phyloP scores from a whole-genome alignment of 1,140 invertebrate species.

The Lineus longissimus region DNA sequence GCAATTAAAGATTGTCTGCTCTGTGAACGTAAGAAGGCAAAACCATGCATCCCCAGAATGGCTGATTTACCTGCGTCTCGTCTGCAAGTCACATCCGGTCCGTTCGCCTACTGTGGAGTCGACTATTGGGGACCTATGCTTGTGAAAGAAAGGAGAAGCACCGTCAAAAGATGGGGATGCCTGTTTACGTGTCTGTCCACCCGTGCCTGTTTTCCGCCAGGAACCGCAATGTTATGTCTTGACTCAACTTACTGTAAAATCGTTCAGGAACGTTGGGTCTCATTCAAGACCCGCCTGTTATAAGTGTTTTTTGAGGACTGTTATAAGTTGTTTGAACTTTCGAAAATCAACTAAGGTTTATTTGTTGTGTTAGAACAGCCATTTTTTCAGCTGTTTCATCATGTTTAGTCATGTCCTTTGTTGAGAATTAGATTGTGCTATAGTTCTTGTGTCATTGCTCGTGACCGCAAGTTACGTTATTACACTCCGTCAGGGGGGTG shows the following conservation, averaged over 20 bases:
- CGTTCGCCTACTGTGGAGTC: constrained; percentile 12
- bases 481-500: too few relatives aligned
- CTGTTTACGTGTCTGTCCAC: constrained; percentile 17
- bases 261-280: not conserved
- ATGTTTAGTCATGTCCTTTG: too few relatives aligned
- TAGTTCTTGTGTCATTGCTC: too few relatives aligned
- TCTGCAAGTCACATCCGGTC: not conserved
- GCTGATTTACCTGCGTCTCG: not conserved
- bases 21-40: not conserved
- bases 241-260: constrained; percentile 11
- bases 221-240: not conserved
- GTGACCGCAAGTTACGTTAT: too few relatives aligned
- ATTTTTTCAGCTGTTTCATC: too few relatives aligned
- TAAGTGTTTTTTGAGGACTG: too few relatives aligned
- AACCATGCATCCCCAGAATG: not conserved
- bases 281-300: too few relatives aligned
- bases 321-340: too few relatives aligned
- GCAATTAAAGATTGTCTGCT: not conserved
- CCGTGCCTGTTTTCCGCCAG: constrained; percentile 13
- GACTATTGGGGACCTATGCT: not conserved
- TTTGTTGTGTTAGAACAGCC: too few relatives aligned
- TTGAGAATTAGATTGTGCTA: too few relatives aligned
- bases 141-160: not conserved
- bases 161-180: constrained; percentile 12
- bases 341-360: too few relatives aligned